Conservation (phyloP, 2,797 vertebrate genomes). For the Sparus aurata region DNA sequence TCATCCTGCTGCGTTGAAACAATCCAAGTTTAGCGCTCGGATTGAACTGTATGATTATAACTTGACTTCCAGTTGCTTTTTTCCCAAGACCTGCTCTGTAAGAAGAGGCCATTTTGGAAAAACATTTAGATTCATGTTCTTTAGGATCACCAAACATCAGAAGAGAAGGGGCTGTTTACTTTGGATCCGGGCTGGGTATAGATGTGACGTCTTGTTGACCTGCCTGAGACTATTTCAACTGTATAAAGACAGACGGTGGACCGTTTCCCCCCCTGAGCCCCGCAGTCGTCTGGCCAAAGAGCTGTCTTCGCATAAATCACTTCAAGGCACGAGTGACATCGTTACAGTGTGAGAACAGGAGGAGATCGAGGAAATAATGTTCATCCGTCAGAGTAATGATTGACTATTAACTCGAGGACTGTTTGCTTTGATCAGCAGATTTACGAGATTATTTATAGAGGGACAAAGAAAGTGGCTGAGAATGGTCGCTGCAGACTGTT, state of each 20-base stretch:
- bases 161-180: conserved; percentile 58
- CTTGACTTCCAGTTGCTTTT: conserved; percentile 24
- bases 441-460: conserved; percentile 43
- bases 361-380: conserved; percentile 16
- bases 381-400: conserved; percentile 25
- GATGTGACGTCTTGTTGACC: conserved; percentile 67
- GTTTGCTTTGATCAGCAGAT: conserved; percentile 40
- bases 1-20: not conserved
- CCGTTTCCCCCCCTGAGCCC: conserved; percentile 37
- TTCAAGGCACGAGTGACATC: conserved; percentile 18
- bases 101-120: conserved; percentile 35
- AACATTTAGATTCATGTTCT: conserved; percentile 43
- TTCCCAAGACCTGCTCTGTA: conserved; percentile 48
- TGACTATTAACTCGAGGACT: not conserved
- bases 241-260: not conserved
- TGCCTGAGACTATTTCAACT: conserved; percentile 45
- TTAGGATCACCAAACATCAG: conserved; percentile 56
- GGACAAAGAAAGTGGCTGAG: not conserved
- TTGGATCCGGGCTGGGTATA: conserved; percentile 41
- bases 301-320: conserved; percentile 54
- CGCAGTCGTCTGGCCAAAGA: conserved; percentile 38
- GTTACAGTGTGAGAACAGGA: conserved; percentile 23
- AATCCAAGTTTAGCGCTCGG: not conserved
- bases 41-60: not conserved
- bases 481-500: not conserved